Evolutionary conservation across 2,113 vertebrate genomes (phyloP), one percentile per base, ranked within the genome.

Genomic region (Saguinus imperator): DNA sequence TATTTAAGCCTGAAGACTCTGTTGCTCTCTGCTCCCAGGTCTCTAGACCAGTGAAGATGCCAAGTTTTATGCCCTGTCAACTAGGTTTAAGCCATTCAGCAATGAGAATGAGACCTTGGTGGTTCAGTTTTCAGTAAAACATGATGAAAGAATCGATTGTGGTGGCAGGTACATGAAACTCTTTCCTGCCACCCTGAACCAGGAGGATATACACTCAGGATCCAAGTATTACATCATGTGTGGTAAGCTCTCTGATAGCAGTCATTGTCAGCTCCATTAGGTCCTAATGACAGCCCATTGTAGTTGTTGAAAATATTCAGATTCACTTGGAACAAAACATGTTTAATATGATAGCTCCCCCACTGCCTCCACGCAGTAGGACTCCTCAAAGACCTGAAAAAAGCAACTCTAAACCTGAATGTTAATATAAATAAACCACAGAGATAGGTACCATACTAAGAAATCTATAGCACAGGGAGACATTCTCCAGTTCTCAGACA

Each of bases 221-320:
- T 99, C 99, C 0, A 92, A 97, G 86, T 99, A 99, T 97, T 99
- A 99, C 97, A 98, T 99, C 93, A 99, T 99, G 98, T 99, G 99
- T 97, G 99, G 98, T 99, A 97, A 98, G 98, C 70, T 92, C 48
- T 91, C 83, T 52, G 79, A 83, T 14, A 91, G n/a, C 21, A 55
- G 48, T 32, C 10, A 1, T 81, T 92, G 23, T 43, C 86, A 50
- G 82, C 37, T 45, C 35, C 2, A 0, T 25, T 12, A 45, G n/a
- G 14, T 87, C 79, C 87, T 79, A 29, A 48, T 50, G 64, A 92
- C 66, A 92, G 35, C 40, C n/a, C 40, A 25, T 57, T 77, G 58
- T 35, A 37, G 20, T 23, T 80, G 64, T 66, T 68, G 72, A 88
- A 93, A 96, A 88, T 82, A 29, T 52, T 96, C 64, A 87, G 52